Evolutionary conservation across 2,797 vertebrate species (phyloP).

Genomic region (Babyrousa celebensis): DNA sequence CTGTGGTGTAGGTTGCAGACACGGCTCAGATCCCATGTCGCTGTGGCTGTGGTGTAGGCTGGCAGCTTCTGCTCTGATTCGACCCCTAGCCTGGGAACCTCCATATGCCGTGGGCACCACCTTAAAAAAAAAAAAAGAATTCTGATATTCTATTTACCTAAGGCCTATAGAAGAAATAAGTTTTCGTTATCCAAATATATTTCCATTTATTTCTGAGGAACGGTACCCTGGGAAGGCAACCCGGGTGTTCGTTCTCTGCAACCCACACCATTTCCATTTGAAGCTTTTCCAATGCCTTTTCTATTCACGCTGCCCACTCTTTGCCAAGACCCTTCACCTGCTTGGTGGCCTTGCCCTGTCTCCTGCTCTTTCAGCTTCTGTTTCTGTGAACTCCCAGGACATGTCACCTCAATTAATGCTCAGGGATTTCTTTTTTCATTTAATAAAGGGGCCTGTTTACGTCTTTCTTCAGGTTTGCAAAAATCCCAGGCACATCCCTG

Average conservation of each 20-base stretch:
- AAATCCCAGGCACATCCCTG: neutral
- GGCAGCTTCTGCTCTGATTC: too few relatives aligned
- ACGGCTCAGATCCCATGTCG: too few relatives aligned
- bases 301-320: neutral
- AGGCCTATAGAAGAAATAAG: neutral
- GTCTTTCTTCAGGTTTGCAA: neutral
- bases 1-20: too few relatives aligned
- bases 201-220: slow-evolving; percentile 27
- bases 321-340: neutral
- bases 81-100: too few relatives aligned
- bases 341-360: neutral
- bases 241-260: neutral
- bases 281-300: neutral
- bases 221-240: neutral
- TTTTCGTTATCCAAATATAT: slow-evolving; percentile 36
- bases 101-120: too few relatives aligned
- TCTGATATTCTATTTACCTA: neutral
- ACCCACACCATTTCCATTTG: neutral
- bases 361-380: neutral
- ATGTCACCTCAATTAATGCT: neutral
- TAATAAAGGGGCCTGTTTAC: neutral
- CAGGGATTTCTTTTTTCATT: neutral
- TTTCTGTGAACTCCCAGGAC: neutral
- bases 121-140: neutral
- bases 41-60: too few relatives aligned